Conservation (phyloP, 2,113 vertebrate genomes). For the Oryzias melastigma region DNA sequence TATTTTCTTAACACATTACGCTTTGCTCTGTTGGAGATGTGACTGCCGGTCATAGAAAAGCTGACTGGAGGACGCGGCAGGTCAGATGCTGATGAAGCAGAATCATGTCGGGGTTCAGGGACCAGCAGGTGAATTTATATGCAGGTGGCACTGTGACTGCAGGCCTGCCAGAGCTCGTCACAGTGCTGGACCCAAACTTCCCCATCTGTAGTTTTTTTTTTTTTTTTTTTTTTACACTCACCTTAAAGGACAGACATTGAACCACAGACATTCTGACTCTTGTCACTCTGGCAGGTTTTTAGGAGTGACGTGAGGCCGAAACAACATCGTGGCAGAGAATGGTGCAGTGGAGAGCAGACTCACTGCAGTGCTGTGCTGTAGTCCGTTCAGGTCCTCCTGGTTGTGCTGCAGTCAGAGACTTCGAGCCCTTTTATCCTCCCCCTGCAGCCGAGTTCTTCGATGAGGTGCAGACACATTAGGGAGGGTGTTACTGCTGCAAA, state of each 20-base stretch:
- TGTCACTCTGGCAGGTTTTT: conserved; percentile 12
- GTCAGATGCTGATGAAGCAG: conserved; percentile 11
- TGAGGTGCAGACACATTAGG: not conserved
- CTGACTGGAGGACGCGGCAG: conserved; percentile 17
- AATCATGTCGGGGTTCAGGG: conserved; percentile 27
- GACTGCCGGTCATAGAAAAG: conserved; percentile 12
- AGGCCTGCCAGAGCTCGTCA: conserved; percentile 38
- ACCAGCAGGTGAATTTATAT: conserved; percentile 62
- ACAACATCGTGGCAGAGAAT: not conserved
- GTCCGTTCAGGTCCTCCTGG: conserved; percentile 31
- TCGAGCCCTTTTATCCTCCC: too few relatives aligned
- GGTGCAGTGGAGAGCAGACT: conserved; percentile 12
- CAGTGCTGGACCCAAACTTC: conserved; percentile 8
- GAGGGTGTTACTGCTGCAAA: conserved; percentile 11
- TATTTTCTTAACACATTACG: too few relatives aligned
- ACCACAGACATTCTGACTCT: conserved; percentile 4
- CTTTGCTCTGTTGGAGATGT: not conserved
- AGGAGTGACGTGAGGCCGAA: not conserved
- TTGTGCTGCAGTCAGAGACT: conserved; percentile 8
- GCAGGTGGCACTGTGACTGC: conserved; percentile 58
- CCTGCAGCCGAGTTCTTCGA: not conserved
- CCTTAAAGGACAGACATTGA: conserved; percentile 1
- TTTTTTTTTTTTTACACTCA: not conserved
- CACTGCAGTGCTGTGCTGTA: conserved; percentile 11
- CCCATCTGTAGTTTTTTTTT: not conserved